These are phyloP conservation scores for Phalacrocorax carbo DNA, from an alignment of 2,113 vertebrate species.

Conservation along the genomic window DNA sequence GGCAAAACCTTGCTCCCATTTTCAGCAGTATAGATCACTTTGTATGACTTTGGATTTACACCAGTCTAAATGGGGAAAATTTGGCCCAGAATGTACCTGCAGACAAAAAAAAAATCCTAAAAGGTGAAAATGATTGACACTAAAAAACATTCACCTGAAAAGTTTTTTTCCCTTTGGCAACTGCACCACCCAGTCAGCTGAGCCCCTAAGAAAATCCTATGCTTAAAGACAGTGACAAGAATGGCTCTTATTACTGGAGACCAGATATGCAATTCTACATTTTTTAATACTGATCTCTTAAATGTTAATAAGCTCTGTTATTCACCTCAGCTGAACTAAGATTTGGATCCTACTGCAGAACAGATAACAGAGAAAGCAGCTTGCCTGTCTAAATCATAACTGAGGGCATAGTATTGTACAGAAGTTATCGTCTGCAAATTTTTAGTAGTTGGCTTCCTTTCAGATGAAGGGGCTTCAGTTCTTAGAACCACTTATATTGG, in stretches of 20 bases:
- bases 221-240: neutral
- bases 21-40: neutral
- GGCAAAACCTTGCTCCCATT: neutral
- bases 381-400: neutral
- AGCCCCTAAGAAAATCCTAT: neutral
- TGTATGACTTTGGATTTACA: neutral
- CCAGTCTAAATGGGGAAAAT: neutral
- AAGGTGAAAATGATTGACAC: neutral
- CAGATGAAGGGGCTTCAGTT: slow-evolving; percentile 1
- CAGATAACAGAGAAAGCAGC: neutral
- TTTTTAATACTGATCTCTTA: neutral
- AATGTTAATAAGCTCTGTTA: neutral
- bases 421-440: neutral
- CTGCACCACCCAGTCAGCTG: neutral
- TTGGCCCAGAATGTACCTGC: neutral
- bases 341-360: neutral
- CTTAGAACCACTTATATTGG: neutral
- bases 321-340: neutral
- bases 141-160: neutral
- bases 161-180: neutral
- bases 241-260: neutral
- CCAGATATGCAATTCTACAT: neutral
- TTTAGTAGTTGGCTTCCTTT: neutral
- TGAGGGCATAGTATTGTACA: neutral
- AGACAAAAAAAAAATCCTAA: neutral